Conservation (phyloP, 2,888 invertebrate genomes). For the Catocala nupta region DNA sequence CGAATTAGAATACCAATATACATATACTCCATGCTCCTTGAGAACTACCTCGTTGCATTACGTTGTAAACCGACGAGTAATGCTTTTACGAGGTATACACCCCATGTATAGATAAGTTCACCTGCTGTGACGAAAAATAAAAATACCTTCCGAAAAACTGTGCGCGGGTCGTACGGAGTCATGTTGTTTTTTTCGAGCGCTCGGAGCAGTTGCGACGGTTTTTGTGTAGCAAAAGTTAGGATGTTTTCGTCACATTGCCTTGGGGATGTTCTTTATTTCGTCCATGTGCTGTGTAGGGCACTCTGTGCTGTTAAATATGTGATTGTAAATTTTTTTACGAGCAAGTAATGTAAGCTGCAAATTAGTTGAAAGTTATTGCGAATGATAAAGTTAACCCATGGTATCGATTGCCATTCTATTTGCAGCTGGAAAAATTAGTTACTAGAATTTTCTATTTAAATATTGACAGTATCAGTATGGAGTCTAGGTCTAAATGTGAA, state of each 20-base stretch:
- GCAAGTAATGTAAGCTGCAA: too few relatives aligned
- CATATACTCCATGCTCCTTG: slow-evolving; percentile 19
- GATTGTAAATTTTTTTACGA: too few relatives aligned
- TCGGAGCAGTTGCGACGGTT: neutral
- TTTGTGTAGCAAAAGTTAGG: neutral
- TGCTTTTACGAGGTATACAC: slow-evolving; percentile 42
- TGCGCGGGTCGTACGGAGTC: slow-evolving; percentile 13
- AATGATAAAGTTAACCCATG: too few relatives aligned
- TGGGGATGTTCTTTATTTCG: neutral
- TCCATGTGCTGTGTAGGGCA: too few relatives aligned
- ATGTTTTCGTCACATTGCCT: neutral
- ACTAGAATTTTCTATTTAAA: too few relatives aligned
- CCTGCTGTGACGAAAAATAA: slow-evolving; percentile 43
- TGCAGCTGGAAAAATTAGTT: too few relatives aligned
- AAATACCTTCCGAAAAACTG: slow-evolving; percentile 35
- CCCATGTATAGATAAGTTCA: slow-evolving; percentile 44
- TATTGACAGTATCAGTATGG: too few relatives aligned
- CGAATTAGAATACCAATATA: neutral
- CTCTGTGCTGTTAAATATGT: too few relatives aligned
- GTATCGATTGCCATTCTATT: too few relatives aligned
- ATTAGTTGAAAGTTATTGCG: too few relatives aligned
- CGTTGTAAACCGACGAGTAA: slow-evolving; percentile 33
- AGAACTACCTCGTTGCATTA: slow-evolving; percentile 12
- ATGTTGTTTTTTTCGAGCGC: slow-evolving; percentile 21
- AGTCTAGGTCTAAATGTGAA: too few relatives aligned